Base-by-base conservation (phyloP, 2,888 invertebrate genomes). In the Sthenelais limicola region DNA sequence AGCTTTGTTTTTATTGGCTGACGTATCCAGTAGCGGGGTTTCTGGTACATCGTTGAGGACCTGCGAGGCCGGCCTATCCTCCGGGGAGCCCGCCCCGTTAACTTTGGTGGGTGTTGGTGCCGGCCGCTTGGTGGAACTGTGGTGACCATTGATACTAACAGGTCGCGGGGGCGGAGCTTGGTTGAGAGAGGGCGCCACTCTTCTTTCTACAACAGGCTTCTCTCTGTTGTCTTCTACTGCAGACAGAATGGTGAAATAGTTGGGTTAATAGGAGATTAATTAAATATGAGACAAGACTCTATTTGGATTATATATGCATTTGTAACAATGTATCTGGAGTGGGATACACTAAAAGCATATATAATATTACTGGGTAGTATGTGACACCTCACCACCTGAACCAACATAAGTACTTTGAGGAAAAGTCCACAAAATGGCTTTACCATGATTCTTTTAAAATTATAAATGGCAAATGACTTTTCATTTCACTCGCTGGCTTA, bases 11-110 rank as follows among this genome's bases (percentile, higher is more conserved):
- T 93, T 93, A 77, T 92, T 94, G 21, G 93, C 94, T 0, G 95
- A 94, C 81, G 93, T 94, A 88, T 97, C 97, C 67, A 97, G 90
- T 77, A 96, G 90, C 85, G 92, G 93, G 81, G 94, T 93, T 80
- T 94, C 94, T 69, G 96, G 96, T 74, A 97, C 76, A 1, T 62
- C 62, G 49, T 73, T 74, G 33, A 76, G 70, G 12, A 62, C 62
- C 38, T 62, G 35, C 15, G 62, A 2, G 2, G 62, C 62, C 38
- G 12, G 35, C 21, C 15, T 33, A 21, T 38, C 21, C 26, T 7
- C 54, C 1, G 62, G 62, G 2, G 62, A 62, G 1, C 15, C 1
- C 1, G 62, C 38, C 3, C 62, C 62, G 21, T 35, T 35, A 5
- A 7, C n/a, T 7, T 5, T n/a, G 5, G 62, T 62, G 24, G 62